Base-by-base conservation (phyloP, 2,797 vertebrate genomes). In the Pseudomugil tenellus region DNA sequence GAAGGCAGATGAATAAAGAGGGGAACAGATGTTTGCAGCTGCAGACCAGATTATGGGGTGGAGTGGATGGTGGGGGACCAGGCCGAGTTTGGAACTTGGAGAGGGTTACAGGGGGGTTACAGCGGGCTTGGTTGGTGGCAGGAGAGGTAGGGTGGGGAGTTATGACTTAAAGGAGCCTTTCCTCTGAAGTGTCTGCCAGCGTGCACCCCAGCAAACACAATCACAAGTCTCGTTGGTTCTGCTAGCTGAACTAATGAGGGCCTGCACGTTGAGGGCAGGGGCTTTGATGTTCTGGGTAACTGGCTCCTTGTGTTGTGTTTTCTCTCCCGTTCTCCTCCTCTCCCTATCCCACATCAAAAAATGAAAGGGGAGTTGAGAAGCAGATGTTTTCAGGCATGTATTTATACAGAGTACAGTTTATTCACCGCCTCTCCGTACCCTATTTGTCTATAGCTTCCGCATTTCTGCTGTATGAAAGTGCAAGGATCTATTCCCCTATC, bases 221-320 rank as follows among this genome's bases (percentile, higher is more conserved):
- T 94, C 93, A 92, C 92, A 92, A 92, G 92, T 92, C 91, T 92
- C 80, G 85, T 92, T 90, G 93, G 92, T 94, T 94, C 89, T 92
- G 91, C 93, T 94, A 92, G 93, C 91, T 93, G 92, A 93, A 93
- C 93, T 95, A 95, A 95, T 95, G 93, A 95, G 92, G 90, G 93
- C 92, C 92, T 94, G 92, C 70, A 85, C 82, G 74, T 91, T 90
- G 89, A 93, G 90, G 92, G 87, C 89, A 89, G 87, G 83, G 79
- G 81, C 93, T 94, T 94, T 95, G 93, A 95, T 93, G 93, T 94
- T 94, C 92, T 92, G 93, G 91, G 92, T 94, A 93, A 91, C 94
- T 94, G 92, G 89, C 89, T 95, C 86, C 94, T 93, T 91, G 91
- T 93, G 92, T 93, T 91, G 91, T 93, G 92, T 94, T 94, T 93